Base-by-base conservation (phyloP, 2,113 vertebrate species). In the Hiodon alosoides region DNA sequence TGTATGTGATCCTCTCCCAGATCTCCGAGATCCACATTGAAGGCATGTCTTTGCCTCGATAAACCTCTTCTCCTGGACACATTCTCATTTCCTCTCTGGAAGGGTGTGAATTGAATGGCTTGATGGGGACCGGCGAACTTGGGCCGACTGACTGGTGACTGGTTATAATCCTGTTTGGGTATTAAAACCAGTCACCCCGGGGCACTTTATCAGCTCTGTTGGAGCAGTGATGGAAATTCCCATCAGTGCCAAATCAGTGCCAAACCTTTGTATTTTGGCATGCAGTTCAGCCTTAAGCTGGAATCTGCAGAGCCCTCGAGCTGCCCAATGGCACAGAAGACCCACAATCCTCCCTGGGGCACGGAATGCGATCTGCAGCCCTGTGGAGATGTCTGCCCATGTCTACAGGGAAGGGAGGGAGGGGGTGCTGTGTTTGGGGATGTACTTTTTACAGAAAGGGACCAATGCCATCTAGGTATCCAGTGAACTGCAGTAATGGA, bases 151-250 rank as follows among this genome's bases (percentile, higher is more conserved):
- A 89, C 87, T 85, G 78, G 83, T 85, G 89, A 88, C 86, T 74
- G 84, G 81, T 85, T 85, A 84, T 92, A 90, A 92, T 92, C 90
- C 90, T 92, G 88, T 90, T 91, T 90, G 90, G 89, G 90, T 92
- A 92, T 92, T 91, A 91, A 92, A 92, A 88, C 88, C 85, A 84
- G 88, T 87, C 85, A 83, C 85, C 87, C 85, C 87, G 87, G 87
- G 87, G 87, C 73, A 86, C 84, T 87, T 90, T 87, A 90, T 89
- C 87, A 89, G 87, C 85, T 80, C 86, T 92, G 91, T 90, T 92
- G 87, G 88, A 90, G 90, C 75, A 80, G 76, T 82, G 82, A 85
- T 84, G 86, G 83, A 84, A 85, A 76, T 85, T 84, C 87, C 85
- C 87, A 87, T 86, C 84, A 87, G 87, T 86, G 78, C 83, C 83